Evolutionary conservation across 2,113 vertebrate genomes (phyloP).

Genomic region (Capreolus pygargus): DNA sequence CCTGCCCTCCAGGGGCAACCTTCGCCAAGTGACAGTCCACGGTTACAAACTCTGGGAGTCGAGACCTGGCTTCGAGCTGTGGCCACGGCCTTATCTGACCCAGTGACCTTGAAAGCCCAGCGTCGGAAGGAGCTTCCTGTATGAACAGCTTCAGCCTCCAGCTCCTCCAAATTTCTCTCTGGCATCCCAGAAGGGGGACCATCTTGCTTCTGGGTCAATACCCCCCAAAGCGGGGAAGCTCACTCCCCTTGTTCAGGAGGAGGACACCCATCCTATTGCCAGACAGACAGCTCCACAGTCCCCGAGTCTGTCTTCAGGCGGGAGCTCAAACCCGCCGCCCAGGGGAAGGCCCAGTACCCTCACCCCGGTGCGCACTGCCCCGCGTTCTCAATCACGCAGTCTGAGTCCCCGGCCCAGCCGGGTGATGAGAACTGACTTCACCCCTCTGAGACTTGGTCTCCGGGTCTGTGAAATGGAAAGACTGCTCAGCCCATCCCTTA

Average conservation of each 20-base stretch:
- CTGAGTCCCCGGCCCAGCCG: fast-evolving
- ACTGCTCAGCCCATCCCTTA: no score
- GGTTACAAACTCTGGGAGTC: neutral
- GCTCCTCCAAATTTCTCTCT: neutral
- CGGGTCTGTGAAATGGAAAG: neutral
- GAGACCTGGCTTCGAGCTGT: neutral
- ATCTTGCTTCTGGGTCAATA: neutral
- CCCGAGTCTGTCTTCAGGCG: neutral
- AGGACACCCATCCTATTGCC: neutral
- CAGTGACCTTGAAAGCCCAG: neutral
- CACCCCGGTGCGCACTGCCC: fast-evolving
- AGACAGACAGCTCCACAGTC: neutral
- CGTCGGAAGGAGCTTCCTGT: neutral
- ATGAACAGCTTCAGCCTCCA: neutral
- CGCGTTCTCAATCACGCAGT: fast-evolving
- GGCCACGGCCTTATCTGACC: neutral
- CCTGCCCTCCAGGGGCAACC: neutral
- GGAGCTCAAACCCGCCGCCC: neutral
- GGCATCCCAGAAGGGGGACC: neutral
- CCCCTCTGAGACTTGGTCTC: neutral
- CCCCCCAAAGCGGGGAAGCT: fast-evolving
- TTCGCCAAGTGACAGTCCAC: neutral
- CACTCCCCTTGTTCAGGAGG: neutral
- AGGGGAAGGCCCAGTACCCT: neutral
- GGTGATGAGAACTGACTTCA: neutral